Conservation (phyloP, 92 coral and sea anemone species). For the Zoanthus gigantus region DNA sequence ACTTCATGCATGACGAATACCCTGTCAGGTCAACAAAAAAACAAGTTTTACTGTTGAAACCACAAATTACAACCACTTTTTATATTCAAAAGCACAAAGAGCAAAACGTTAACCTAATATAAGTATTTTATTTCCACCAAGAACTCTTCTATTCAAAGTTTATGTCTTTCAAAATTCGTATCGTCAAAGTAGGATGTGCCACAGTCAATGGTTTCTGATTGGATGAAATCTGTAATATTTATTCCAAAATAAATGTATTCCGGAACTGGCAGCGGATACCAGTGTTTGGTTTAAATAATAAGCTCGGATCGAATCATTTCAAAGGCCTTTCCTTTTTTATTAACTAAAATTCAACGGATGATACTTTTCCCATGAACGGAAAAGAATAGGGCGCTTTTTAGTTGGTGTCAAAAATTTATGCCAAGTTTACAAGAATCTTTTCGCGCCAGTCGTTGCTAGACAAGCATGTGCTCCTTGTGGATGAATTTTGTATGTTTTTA, state of each 20-base stretch:
- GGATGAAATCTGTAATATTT: constrained; percentile 69
- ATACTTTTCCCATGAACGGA: constrained; percentile 41
- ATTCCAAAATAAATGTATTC: constrained; percentile 83
- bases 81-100: neutral
- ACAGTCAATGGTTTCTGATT: constrained; percentile 63
- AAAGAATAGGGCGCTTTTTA: constrained; percentile 37
- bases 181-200: constrained; percentile 77
- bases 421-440: constrained; percentile 25
- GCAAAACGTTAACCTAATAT: neutral
- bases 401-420: constrained; percentile 24
- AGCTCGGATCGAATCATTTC: constrained; percentile 68
- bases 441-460: constrained; percentile 67
- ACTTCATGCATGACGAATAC: neutral
- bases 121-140: constrained; percentile 11
- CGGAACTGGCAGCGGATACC: constrained; percentile 97
- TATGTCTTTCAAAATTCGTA: constrained; percentile 72
- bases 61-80: constrained; percentile 3
- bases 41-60: neutral
- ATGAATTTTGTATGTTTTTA: constrained; percentile 70
- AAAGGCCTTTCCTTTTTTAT: constrained; percentile 63
- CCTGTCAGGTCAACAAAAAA: neutral
- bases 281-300: constrained; percentile 76
- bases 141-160: constrained; percentile 19
- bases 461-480: constrained; percentile 64
- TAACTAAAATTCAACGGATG: constrained; percentile 30